phyloP scores from a whole-genome alignment of 2,888 invertebrate species.

The Ectemnius continuus region DNA sequence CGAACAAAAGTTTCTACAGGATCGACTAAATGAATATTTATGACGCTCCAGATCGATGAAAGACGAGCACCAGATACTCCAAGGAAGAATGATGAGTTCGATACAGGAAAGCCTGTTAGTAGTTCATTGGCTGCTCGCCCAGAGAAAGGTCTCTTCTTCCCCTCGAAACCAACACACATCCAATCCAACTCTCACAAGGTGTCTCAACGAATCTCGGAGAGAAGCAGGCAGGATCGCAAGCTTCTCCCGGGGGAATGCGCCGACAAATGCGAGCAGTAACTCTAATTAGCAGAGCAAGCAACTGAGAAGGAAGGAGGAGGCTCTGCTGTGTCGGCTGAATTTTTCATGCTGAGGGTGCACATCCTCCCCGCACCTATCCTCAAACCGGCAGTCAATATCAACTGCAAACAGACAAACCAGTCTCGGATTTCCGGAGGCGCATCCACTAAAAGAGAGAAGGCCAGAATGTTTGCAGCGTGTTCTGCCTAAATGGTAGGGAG shows the following conservation, averaged over 20 bases:
- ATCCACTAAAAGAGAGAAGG: too few relatives aligned
- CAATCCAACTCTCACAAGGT: too few relatives aligned
- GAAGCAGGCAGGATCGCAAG: too few relatives aligned
- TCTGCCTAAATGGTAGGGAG: neutral
- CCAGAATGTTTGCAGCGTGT: neutral
- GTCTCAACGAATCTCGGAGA: too few relatives aligned
- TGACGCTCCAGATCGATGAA: constrained; percentile 24
- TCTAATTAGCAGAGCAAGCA: too few relatives aligned
- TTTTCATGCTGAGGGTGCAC: too few relatives aligned
- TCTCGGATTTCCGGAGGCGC: neutral
- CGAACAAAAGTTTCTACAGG: constrained; percentile 44
- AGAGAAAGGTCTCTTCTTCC: neutral
- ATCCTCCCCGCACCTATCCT: too few relatives aligned
- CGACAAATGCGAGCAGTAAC: too few relatives aligned
- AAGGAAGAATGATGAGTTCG: neutral
- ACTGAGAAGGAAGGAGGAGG: too few relatives aligned
- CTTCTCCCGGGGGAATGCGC: too few relatives aligned
- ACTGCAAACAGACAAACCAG: neutral
- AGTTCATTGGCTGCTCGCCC: constrained; percentile 3
- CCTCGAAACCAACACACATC: too few relatives aligned
- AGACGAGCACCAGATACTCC: constrained; percentile 15
- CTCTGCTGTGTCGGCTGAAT: too few relatives aligned
- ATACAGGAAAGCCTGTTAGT: constrained; percentile 7
- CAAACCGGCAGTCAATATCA: neutral
- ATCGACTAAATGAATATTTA: constrained; percentile 49